Conservation (phyloP, 2,888 invertebrate genomes). For the Tipula helvola region DNA sequence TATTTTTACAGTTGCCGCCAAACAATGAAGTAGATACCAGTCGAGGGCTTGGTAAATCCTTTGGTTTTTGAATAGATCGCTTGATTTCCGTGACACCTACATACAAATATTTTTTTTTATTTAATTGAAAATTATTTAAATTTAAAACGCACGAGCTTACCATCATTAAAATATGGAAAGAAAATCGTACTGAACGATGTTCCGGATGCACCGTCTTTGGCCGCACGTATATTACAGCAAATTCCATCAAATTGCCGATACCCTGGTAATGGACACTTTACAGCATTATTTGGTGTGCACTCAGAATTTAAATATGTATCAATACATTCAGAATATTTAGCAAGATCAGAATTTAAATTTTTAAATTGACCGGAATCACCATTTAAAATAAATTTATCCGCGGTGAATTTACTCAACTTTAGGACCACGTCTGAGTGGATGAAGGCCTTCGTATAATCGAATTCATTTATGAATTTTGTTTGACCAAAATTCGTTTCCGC, state of each 20-base stretch:
- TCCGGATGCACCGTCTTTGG: background rate
- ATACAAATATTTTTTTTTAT: background rate
- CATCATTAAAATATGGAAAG: background rate
- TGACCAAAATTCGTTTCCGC: background rate
- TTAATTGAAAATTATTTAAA: background rate
- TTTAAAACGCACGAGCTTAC: background rate
- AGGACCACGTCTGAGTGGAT: background rate
- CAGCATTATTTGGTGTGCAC: background rate
- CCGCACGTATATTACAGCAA: slow-evolving; percentile 63
- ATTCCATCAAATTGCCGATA: slow-evolving; percentile 73
- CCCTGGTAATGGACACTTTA: background rate
- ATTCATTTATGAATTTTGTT: background rate
- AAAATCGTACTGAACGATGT: background rate
- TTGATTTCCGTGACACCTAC: slow-evolving; percentile 18
- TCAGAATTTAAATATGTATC: background rate
- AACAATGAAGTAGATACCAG: background rate
- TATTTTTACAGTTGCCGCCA: background rate
- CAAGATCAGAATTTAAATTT: background rate
- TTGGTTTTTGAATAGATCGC: slow-evolving; percentile 16
- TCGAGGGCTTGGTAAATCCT: slow-evolving; percentile 14
- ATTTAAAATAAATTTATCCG: background rate
- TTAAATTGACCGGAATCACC: background rate
- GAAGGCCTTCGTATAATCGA: background rate
- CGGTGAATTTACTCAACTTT: background rate
- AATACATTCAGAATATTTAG: background rate